These are phyloP conservation scores for Oreocharis arfaki DNA, from an alignment of 2,113 vertebrate genomes.

Conservation along the genomic window DNA sequence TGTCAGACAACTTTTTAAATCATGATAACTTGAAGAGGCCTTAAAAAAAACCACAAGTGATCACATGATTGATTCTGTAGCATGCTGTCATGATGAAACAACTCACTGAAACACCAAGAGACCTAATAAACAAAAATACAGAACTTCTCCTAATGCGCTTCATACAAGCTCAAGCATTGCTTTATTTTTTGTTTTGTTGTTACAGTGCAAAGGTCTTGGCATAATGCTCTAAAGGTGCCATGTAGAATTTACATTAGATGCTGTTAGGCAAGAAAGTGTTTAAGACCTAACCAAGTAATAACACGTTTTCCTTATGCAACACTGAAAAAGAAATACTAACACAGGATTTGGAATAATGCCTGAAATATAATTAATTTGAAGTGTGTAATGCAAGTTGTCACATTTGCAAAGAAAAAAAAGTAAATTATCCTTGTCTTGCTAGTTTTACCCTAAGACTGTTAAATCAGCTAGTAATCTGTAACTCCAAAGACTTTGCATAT, in stretches of 20 bases:
- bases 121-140: not conserved
- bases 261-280: not conserved
- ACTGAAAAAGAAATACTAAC: not conserved
- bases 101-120: not conserved
- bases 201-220: not conserved
- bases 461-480: not conserved
- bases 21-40: not conserved
- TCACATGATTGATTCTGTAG: not conserved
- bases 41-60: not conserved
- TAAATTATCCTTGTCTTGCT: not conserved
- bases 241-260: not conserved
- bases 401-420: not conserved
- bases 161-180: not conserved
- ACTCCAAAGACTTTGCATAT: not conserved
- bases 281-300: not conserved
- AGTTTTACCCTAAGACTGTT: not conserved
- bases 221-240: not conserved
- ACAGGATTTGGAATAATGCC: not conserved
- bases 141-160: not conserved
- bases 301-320: not conserved
- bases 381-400: not conserved
- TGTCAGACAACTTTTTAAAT: not conserved
- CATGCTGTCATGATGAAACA: not conserved
- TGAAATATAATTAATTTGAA: not conserved
- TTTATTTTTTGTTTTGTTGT: not conserved